These are phyloP conservation scores for Rotaria sp. DNA, from an alignment of 2,888 invertebrate species.

Conservation along the genomic window DNA sequence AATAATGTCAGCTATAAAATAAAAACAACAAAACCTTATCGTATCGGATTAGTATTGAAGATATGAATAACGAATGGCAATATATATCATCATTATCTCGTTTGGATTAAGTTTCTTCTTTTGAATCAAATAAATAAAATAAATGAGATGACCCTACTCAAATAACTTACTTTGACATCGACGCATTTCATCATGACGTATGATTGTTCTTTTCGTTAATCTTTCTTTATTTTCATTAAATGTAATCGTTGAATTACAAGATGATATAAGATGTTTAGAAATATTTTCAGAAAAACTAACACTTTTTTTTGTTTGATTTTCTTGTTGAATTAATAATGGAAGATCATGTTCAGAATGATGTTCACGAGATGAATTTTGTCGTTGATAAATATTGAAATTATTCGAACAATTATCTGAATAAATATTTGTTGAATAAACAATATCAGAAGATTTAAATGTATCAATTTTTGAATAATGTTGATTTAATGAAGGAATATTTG, in stretches of 20 bases:
- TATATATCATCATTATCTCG: background rate
- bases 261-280: background rate
- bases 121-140: background rate
- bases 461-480: background rate
- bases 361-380: background rate
- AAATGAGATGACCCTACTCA: background rate
- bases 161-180: constrained; percentile 28
- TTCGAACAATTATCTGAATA: background rate
- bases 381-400: background rate
- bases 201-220: background rate
- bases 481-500: background rate
- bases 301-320: background rate
- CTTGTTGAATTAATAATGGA: background rate
- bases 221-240: background rate
- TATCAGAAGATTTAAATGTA: background rate
- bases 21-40: background rate
- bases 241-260: background rate
- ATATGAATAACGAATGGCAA: background rate
- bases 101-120: constrained; percentile 15
- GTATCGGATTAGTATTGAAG: background rate
- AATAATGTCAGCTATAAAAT: constrained; percentile 4
- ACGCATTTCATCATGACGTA: background rate
- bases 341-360: constrained; percentile 17
- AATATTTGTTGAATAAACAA: background rate
- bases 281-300: background rate